A percentile compares a stretch with the other conserved stretches of the same genome.
These are phyloP conservation scores for Drosophila barbarae DNA, from an alignment of 2,888 invertebrate species.

Conservation along the genomic window DNA sequence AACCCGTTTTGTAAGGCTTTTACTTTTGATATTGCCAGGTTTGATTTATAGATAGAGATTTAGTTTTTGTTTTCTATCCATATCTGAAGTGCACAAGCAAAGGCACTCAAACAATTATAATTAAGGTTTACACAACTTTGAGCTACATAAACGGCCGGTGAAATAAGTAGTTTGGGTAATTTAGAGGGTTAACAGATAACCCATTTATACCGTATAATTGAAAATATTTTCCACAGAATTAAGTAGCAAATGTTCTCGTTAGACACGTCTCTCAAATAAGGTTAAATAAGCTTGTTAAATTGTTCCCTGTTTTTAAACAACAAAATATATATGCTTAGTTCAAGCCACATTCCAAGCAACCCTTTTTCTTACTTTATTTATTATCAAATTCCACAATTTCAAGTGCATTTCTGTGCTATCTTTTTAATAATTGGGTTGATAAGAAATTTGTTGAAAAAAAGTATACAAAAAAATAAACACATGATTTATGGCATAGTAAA, in stretches of 20 bases:
- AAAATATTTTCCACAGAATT: background rate
- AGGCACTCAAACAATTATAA: slow-evolving; percentile 5
- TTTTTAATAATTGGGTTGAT: slow-evolving; percentile 12
- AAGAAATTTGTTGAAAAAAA: background rate
- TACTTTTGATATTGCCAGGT: slow-evolving; percentile 41
- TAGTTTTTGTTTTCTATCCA: background rate
- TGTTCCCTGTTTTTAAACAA: background rate
- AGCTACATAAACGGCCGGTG: background rate
- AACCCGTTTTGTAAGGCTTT: slow-evolving; percentile 38
- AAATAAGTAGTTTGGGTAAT: background rate
- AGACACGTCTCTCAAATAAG: slow-evolving; percentile 1
- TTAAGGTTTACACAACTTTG: slow-evolving; percentile 15
- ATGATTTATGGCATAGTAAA: slow-evolving; percentile 31
- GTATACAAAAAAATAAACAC: slow-evolving; percentile 22
- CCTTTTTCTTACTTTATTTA: background rate
- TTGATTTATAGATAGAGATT: slow-evolving; percentile 6
- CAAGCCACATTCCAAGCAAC: background rate
- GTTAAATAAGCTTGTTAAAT: background rate
- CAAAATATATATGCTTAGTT: background rate
- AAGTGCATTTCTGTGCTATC: slow-evolving; percentile 30
- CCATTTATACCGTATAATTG: background rate
- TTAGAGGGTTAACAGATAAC: background rate
- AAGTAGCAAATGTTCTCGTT: background rate
- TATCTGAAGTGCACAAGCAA: background rate
- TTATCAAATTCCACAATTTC: slow-evolving; percentile 17